Conservation (phyloP, 1,140 invertebrate genomes). For the Mycetomoellerius zeteki region DNA sequence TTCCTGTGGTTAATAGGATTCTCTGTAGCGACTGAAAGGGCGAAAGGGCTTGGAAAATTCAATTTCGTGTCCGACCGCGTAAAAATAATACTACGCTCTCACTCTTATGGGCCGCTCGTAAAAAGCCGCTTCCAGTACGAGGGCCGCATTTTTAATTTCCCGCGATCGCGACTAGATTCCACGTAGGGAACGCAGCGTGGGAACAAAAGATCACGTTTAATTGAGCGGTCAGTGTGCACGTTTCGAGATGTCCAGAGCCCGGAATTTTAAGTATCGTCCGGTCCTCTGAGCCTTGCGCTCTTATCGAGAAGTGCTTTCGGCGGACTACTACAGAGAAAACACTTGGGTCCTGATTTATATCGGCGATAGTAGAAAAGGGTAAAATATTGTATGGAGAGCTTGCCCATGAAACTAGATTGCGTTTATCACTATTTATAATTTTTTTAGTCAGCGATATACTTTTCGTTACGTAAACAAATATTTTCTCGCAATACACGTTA, state of each 20-base stretch:
- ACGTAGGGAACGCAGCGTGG: slow-evolving; percentile 9
- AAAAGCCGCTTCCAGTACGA: slow-evolving; percentile 56
- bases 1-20: slow-evolving; percentile 60
- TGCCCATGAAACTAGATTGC: no score
- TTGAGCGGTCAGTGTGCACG: slow-evolving; percentile 38
- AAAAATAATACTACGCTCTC: slow-evolving; percentile 54
- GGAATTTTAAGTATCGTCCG: slow-evolving; percentile 58
- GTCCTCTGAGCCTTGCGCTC: not conserved
- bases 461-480: not conserved
- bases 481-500: not conserved
- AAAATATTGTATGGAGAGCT: not conserved
- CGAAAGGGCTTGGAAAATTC: slow-evolving; percentile 58
- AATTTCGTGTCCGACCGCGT: slow-evolving; percentile 62
- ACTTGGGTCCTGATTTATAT: slow-evolving; percentile 22
- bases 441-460: not conserved
- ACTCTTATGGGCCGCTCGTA: slow-evolving; percentile 35
- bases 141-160: slow-evolving; percentile 61
- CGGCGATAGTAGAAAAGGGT: not conserved
- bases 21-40: not conserved
- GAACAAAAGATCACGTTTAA: slow-evolving; percentile 64
- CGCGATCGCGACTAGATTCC: slow-evolving; percentile 57
- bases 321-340: slow-evolving; percentile 23
- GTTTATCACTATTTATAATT: not conserved
- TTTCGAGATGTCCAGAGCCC: not conserved
- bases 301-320: slow-evolving; percentile 22